Evolutionary conservation across 2,888 invertebrate species (phyloP), one percentile per base, ranked within the genome.

Genomic region (Temnothorax rugatulus): DNA sequence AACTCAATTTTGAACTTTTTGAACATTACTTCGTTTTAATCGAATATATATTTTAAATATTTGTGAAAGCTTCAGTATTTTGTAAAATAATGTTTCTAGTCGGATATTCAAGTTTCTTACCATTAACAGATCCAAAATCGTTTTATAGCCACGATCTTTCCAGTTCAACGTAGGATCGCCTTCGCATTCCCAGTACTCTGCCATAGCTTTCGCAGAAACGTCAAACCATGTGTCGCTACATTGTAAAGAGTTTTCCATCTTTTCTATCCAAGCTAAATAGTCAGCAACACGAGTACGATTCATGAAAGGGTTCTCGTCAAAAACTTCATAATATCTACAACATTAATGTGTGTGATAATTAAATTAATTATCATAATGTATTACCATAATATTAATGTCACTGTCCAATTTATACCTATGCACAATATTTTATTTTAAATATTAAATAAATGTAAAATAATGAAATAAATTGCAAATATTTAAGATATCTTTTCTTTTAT

Each of bases 101-200:
- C 83, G 34, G 21, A 86, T 54, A 81, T 63, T 84, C 34, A 76
- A 69, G 0, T 59, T 50, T 59, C 44, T 57, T 95, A 97, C 97
- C 96, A 96, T 95, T 86, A 98, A 95, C 66, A 98, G 91, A 90
- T 97, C 96, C 69, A 98, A 94, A 84, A 98, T 95, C 2, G 95
- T 97, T 86, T 95, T 95, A 92, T 96, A 98, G 1, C 98, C 98
- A 85, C 95, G 96, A 76, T 96, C 96, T 89, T 97, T 97, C 98
- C 98, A 98, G 91, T 97, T 96, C 4, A 97, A 95, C 90, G 97
- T 94, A 21, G 95, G 95, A 91, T 97, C 96, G 0, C 98, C 98
- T 11, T 97, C 96, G 92, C 97, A 97, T 0, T 95, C 95, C 96
- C 96, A 95, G 92, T 96, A 97, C 87, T 97, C 96, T 1, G 95